These are phyloP conservation scores for Buathra laborator DNA, from an alignment of 2,888 invertebrate genomes.

Conservation along the genomic window DNA sequence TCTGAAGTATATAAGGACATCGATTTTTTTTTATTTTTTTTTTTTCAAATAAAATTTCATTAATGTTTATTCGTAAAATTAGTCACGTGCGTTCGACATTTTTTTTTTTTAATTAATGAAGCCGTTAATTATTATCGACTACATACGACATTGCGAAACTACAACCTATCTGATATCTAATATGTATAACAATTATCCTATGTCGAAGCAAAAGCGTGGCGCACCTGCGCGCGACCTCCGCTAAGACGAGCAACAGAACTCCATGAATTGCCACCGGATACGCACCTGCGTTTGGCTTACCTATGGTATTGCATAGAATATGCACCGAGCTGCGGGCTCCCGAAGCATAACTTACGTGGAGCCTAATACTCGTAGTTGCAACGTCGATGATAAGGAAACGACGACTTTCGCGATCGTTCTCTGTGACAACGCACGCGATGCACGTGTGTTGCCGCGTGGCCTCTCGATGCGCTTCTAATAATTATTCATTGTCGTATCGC, in stretches of 20 bases:
- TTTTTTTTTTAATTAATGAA: no score
- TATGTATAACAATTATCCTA: neutral
- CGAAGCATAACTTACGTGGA: neutral
- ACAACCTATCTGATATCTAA: neutral
- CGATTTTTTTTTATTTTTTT: no score
- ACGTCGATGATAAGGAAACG: conserved; percentile 55
- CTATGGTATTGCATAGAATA: conserved; percentile 40
- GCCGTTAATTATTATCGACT: no score
- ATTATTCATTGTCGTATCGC: conserved; percentile 17
- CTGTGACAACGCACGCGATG: conserved; percentile 67
- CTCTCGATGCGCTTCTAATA: neutral
- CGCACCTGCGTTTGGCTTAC: conserved; percentile 72
- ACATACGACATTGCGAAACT: neutral
- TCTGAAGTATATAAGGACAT: no score
- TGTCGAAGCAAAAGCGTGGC: neutral
- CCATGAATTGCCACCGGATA: conserved; percentile 73
- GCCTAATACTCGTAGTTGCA: neutral
- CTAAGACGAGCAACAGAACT: conserved; percentile 44
- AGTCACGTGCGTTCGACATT: no score
- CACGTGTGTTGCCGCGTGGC: conserved; percentile 30
- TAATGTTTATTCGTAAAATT: no score
- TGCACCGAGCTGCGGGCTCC: conserved; percentile 64
- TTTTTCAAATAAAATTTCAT: no score
- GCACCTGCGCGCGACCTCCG: conserved; percentile 62
- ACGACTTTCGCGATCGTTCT: conserved; percentile 67